Base-by-base conservation (phyloP, 2,888 invertebrate species). In the Eupeodes latifasciatus region DNA sequence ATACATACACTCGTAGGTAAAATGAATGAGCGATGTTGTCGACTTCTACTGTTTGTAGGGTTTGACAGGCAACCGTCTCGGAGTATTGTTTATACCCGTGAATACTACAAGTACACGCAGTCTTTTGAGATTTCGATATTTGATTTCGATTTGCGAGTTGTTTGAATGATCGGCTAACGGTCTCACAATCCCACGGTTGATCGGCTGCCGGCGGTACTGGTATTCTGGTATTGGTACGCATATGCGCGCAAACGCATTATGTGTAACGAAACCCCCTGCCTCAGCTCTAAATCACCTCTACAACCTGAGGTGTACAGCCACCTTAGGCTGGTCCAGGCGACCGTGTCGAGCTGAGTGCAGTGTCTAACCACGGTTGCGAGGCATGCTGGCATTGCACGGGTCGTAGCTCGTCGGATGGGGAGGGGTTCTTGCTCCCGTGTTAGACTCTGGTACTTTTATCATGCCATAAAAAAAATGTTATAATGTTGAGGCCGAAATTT, bases 11-110 rank as follows among this genome's bases (percentile, higher is more conserved):
- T 19, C 19, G 40, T 3, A 4, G 40, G 5, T 40, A 9, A 5
- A 71, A 71, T 55, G 74, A 87, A 83, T 86, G 83, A 87, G 75
- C 80, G 80, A 76, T 80, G 80, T 72, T 67, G 87, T 76, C 55
- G 87, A 61, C 77, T 81, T 85, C 85, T 77, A 74, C 81, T 81
- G 76, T 81, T 66, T 34, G 14, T 27, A 66, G 66, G 49, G 19
- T 66, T 85, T 81, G 85, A 77, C 81, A 81, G 67, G 77, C 75
- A 81, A 66, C 69, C 81, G 61, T 72, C 85, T 74, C 55, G 11
- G 62, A 47, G 72, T 55, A 51, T 34, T 59, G 66, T 59, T 34
- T n/a, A 47, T 75, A 34, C 27, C 57, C 27, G 27, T n/a, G 14
- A 11, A 0, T 7, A 16, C 16, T 19, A 14, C 10, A 1, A 9